Base-by-base conservation (phyloP, 2,113 vertebrate species). In the Pomatostomus ruficeps region DNA sequence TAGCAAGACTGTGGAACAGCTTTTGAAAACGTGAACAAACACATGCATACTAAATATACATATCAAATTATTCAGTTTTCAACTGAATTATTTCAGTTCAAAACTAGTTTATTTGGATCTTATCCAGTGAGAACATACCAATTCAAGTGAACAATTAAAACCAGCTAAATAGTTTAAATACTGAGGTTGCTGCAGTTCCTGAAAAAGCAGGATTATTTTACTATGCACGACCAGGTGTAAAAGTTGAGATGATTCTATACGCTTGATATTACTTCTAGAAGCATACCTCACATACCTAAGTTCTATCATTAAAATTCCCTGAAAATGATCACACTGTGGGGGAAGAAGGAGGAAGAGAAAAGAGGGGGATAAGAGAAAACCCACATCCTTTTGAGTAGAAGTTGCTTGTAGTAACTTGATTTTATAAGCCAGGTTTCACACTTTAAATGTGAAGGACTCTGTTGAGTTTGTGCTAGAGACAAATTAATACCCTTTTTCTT, bases 361-460 rank as follows among this genome's bases (percentile, higher is more conserved):
- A 5, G 6, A 57, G 3, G 0, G 2, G 5, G 2, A 14, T 54
- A 61, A 63, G 26, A 12, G 54, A 61, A 38, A 54, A 42, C 5
- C 14, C 33, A 9, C 5, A 6, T 6, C 4, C 3, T 77, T 84
- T 55, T 4, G 6, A 81, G 14, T 33, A 48, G 35, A 88, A 67
- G 43, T 75, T 81, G 1, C 42, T 82, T 42, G 26, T 17, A 49
- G 14, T 33, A 73, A 46, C 6, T 43, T 63, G 21, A 63, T 20
- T 76, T 78, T 38, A 52, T 15, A 70, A 67, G 31, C 3, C 74
- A 76, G 9, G 3, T 79, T 95, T 92, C 46, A 61, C 33, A 24
- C 5, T 81, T 84, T 12, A 58, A 73, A 66, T 35, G 14, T 76
- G 46, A 82, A 79, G 42, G 7, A 58, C 42, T 68, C 77, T 10